phyloP scores from a whole-genome alignment of 2,888 invertebrate species.

The Plagodis dolabraria region DNA sequence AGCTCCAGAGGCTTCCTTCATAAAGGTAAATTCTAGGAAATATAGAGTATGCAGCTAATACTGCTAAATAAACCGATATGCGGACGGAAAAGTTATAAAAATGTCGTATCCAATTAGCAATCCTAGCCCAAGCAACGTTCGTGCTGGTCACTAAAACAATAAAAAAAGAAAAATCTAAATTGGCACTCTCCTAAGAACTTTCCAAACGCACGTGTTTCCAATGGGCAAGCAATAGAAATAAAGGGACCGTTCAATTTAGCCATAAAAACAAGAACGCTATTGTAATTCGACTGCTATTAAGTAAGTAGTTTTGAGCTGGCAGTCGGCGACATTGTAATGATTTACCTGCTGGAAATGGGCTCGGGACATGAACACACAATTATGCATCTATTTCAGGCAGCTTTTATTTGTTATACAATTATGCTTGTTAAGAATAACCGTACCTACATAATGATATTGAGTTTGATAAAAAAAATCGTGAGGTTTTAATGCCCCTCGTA shows the following conservation, averaged over 20 bases:
- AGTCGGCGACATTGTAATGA: conserved; percentile 55
- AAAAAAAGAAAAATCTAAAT: not conserved
- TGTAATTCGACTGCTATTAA: conserved; percentile 48
- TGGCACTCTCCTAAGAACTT: not conserved
- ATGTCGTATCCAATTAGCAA: too few species aligned
- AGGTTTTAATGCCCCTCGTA: too few species aligned
- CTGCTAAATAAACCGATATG: too few species aligned
- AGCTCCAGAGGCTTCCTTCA: too few species aligned
- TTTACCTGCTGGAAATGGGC: conserved; percentile 59
- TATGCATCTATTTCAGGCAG: conserved; percentile 62
- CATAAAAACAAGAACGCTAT: conserved; percentile 25
- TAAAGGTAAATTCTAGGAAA: too few species aligned
- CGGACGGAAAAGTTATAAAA: too few species aligned
- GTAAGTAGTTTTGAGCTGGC: conserved; percentile 26
- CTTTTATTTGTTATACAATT: conserved; percentile 50
- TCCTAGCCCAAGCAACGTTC: too few species aligned
- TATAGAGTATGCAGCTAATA: too few species aligned
- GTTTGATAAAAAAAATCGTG: conserved; percentile 15
- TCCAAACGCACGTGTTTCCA: conserved; percentile 5
- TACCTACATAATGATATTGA: conserved; percentile 17
- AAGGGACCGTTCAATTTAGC: conserved; percentile 23
- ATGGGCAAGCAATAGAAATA: conserved; percentile 24
- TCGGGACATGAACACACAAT: conserved; percentile 61
- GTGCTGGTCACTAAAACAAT: too few species aligned
- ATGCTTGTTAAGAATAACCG: conserved; percentile 29